These are phyloP conservation scores for Galeruca laticollis DNA, from an alignment of 2,888 invertebrate species.

Conservation along the genomic window DNA sequence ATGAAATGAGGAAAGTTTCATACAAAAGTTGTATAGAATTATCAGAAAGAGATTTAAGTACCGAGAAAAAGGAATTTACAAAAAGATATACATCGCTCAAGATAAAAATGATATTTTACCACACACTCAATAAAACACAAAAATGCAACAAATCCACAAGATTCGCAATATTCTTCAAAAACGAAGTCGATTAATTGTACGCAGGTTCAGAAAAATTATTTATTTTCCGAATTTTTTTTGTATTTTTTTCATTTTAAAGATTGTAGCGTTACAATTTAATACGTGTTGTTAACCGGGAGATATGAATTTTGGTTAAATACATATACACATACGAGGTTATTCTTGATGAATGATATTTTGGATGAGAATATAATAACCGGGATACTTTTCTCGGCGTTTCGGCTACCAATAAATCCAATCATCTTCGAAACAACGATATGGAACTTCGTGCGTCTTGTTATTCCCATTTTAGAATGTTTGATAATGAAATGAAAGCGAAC, in stretches of 20 bases:
- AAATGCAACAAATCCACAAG: no score
- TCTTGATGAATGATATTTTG: background rate
- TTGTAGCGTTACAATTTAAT: slow-evolving; percentile 12
- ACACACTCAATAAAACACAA: no score
- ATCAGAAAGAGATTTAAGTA: no score
- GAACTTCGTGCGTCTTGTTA: background rate
- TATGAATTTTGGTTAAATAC: slow-evolving; percentile 2
- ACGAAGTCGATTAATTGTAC: no score
- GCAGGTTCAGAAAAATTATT: no score
- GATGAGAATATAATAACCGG: background rate
- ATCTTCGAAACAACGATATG: background rate
- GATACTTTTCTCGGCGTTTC: background rate
- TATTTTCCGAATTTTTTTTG: background rate
- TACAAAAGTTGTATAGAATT: no score
- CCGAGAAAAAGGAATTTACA: no score
- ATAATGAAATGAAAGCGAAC: slow-evolving; percentile 4
- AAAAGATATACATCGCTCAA: no score
- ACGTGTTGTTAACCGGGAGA: background rate
- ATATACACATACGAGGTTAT: background rate
- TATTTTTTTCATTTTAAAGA: background rate
- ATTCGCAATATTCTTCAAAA: no score
- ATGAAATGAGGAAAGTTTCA: no score
- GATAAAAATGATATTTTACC: no score
- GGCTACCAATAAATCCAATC: background rate
- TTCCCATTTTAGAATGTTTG: background rate